phyloP scores from a whole-genome alignment of 2,888 invertebrate genomes.

The Drosophila emarginata region DNA sequence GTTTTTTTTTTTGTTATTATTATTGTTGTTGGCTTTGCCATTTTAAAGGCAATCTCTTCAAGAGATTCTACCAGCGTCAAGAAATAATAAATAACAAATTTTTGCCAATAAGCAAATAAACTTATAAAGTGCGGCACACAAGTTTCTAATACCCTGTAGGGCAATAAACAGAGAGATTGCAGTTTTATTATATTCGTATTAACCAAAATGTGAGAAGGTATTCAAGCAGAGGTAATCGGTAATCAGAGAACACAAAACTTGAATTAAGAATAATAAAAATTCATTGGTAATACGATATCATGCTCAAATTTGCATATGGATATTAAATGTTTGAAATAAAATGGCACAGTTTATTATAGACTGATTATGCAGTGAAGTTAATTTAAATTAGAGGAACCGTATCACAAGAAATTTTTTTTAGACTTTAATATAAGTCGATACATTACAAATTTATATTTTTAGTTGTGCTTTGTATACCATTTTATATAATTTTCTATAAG shows the following conservation, averaged over 20 bases:
- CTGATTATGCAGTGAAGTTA: no score
- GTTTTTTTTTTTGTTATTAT: constrained; percentile 30
- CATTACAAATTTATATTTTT: no score
- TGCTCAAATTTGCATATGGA: no score
- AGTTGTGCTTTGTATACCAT: no score
- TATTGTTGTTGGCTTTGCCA: background rate
- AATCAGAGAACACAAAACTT: background rate
- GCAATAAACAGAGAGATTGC: background rate
- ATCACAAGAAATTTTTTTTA: no score
- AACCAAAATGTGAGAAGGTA: background rate
- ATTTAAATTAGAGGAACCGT: no score
- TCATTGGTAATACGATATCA: background rate
- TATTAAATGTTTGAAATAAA: no score
- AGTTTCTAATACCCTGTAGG: constrained; percentile 21
- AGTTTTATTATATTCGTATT: background rate
- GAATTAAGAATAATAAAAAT: background rate
- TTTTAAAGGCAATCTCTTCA: constrained; percentile 40
- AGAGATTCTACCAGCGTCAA: constrained; percentile 28
- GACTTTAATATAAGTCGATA: no score
- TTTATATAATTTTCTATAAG: no score
- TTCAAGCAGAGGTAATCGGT: no score
- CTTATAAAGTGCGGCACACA: constrained; percentile 22
- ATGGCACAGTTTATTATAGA: no score
- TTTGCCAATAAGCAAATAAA: constrained; percentile 31
- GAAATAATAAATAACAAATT: constrained; percentile 18